phyloP scores from a whole-genome alignment of 2,113 vertebrate genomes.

The Bucco capensis region DNA sequence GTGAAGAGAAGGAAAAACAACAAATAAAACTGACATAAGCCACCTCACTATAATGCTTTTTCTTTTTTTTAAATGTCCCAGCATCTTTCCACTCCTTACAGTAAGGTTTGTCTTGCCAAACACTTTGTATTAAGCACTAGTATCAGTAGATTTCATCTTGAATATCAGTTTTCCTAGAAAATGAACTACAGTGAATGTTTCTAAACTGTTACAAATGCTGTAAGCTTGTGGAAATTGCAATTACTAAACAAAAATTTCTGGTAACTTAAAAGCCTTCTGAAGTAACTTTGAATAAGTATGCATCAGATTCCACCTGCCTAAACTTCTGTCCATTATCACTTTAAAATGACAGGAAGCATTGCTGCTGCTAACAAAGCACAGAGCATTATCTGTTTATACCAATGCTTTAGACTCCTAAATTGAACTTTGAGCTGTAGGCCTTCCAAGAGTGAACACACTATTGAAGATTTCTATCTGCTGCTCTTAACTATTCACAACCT shows the following conservation, averaged over 20 bases:
- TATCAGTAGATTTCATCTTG: neutral
- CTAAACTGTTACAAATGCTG: neutral
- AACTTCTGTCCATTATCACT: neutral
- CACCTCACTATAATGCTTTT: neutral
- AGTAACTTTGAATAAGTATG: neutral
- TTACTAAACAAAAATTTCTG: neutral
- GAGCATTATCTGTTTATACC: neutral
- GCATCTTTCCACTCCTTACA: neutral
- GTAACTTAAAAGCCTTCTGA: neutral
- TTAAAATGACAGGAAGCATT: neutral
- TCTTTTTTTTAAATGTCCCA: neutral
- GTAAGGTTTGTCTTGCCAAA: neutral
- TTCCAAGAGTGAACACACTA: neutral
- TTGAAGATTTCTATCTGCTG: neutral
- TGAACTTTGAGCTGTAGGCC: neutral
- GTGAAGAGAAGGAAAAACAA: neutral
- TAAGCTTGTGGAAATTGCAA: neutral
- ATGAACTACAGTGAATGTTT: neutral
- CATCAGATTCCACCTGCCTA: neutral
- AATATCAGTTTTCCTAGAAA: neutral
- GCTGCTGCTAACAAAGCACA: fast-evolving
- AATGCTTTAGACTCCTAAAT: neutral
- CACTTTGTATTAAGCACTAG: neutral
- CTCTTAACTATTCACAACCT: neutral
- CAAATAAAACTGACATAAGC: neutral